Evolutionary conservation across 1,140 invertebrate genomes (phyloP).

Genomic region (Macrotrachela quadricornifera): DNA sequence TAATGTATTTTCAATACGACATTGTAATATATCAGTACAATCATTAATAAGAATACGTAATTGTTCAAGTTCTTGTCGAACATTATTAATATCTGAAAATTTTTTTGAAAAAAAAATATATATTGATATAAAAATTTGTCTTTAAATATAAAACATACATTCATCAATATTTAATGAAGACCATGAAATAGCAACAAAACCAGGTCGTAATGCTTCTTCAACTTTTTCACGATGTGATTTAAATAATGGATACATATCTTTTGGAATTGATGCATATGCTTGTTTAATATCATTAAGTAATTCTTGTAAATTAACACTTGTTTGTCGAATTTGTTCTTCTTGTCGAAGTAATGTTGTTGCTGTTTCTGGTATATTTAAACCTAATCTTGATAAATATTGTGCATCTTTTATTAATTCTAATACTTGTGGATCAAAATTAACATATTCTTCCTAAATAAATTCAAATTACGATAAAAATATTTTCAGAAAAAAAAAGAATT

Average conservation of each 20-base stretch:
- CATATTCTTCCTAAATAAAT: slow-evolving; percentile 17
- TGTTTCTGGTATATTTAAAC: slow-evolving; percentile 57
- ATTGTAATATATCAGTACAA: slow-evolving; percentile 67
- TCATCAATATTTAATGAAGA: slow-evolving; percentile 49
- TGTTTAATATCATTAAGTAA: slow-evolving; percentile 33
- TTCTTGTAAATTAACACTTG: slow-evolving; percentile 42
- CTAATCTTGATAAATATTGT: slow-evolving; percentile 60
- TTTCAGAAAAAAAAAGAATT: neutral
- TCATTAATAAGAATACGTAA: slow-evolving; percentile 24
- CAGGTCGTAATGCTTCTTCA: slow-evolving; percentile 43
- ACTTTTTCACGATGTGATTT: slow-evolving; percentile 48
- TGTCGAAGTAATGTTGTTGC: slow-evolving; percentile 59
- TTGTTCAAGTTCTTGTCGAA: slow-evolving; percentile 17
- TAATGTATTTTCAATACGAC: slow-evolving; percentile 64
- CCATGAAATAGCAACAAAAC: slow-evolving; percentile 53
- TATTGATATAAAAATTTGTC: no score
- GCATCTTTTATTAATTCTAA: slow-evolving; percentile 52
- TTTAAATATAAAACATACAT: slow-evolving; percentile 42
- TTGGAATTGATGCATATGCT: slow-evolving; percentile 44
- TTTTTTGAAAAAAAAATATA: neutral
- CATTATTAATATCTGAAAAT: slow-evolving; percentile 19
- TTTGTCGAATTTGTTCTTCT: slow-evolving; percentile 42
- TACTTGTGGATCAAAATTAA: slow-evolving; percentile 31
- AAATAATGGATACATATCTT: slow-evolving; percentile 59
- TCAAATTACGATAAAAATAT: no score